phyloP scores from a whole-genome alignment of 2,797 vertebrate genomes.

The Helarctos malayanus region DNA sequence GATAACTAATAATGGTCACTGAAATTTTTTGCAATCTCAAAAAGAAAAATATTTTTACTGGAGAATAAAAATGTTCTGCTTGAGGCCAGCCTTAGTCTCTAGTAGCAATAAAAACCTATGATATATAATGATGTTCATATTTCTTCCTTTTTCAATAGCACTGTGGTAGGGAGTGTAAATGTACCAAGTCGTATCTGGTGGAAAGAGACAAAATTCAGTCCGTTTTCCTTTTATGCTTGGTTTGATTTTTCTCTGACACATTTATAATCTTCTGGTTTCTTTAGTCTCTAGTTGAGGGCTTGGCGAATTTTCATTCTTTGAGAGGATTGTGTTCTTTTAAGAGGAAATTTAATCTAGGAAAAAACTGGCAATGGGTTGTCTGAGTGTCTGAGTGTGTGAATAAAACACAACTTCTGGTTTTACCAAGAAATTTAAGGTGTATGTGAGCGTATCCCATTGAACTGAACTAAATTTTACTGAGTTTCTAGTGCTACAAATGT shows the following conservation, averaged over 20 bases:
- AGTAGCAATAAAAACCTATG: slow-evolving; percentile 66
- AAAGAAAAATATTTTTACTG: slow-evolving; percentile 79
- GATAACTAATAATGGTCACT: slow-evolving; percentile 63
- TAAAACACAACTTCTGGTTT: slow-evolving; percentile 52
- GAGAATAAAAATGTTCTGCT: slow-evolving; percentile 79
- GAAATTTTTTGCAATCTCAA: slow-evolving; percentile 67
- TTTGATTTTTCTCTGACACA: slow-evolving; percentile 72
- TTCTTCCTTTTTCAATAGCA: slow-evolving; percentile 69
- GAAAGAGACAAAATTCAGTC: slow-evolving; percentile 67
- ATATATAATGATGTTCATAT: slow-evolving; percentile 67
- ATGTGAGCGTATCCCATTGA: background rate
- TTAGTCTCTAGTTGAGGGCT: slow-evolving; percentile 49
- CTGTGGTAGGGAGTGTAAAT: slow-evolving; percentile 72
- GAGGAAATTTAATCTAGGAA: slow-evolving; percentile 54
- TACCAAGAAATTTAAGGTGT: background rate
- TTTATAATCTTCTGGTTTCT: slow-evolving; percentile 63
- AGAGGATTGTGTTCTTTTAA: slow-evolving; percentile 55
- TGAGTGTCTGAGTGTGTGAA: background rate
- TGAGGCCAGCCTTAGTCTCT: slow-evolving; percentile 56
- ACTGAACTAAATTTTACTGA: background rate
- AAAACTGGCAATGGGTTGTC: background rate
- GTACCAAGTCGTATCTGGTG: background rate
- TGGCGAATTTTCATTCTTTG: slow-evolving; percentile 60
- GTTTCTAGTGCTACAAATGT: background rate
- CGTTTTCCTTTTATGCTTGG: slow-evolving; percentile 62